A percentile compares a stretch with the other conserved stretches of the same genome.
Conservation (phyloP, 2,888 invertebrate species). For the Meloe dianella region DNA sequence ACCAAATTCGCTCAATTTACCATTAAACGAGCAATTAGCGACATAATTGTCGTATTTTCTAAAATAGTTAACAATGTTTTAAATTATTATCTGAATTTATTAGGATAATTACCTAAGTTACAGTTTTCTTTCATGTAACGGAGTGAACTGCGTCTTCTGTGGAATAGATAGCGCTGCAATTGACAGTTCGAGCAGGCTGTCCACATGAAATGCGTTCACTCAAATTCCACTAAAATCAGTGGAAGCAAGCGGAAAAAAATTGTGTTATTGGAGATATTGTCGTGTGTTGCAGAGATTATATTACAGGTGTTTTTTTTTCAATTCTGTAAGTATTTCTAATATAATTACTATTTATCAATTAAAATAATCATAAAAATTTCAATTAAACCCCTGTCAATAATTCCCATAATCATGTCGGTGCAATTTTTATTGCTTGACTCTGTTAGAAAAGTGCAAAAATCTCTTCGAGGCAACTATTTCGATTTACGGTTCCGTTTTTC, state of each 20-base stretch:
- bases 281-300: conserved; percentile 22
- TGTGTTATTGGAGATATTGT: conserved; percentile 27
- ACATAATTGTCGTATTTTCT: too few relatives aligned
- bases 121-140: too few relatives aligned
- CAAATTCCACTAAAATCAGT: not conserved
- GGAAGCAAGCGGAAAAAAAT: conserved; percentile 16
- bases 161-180: conserved; percentile 12
- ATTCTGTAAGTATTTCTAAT: not conserved
- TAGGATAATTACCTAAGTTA: too few relatives aligned
- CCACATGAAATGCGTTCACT: not conserved
- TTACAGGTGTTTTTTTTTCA: conserved; percentile 16
- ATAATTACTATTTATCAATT: not conserved
- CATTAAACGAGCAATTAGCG: too few relatives aligned
- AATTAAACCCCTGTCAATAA: not conserved
- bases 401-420: not conserved
- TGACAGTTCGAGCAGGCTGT: not conserved
- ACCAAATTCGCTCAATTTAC: too few relatives aligned
- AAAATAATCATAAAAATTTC: not conserved
- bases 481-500: too few relatives aligned
- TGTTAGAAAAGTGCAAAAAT: not conserved
- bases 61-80: too few relatives aligned
- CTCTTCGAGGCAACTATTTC: not conserved
- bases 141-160: not conserved
- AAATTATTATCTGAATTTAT: too few relatives aligned
- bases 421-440: not conserved